Base-by-base conservation (phyloP, 1,140 invertebrate genomes). In the Drosophila chauvacae region DNA sequence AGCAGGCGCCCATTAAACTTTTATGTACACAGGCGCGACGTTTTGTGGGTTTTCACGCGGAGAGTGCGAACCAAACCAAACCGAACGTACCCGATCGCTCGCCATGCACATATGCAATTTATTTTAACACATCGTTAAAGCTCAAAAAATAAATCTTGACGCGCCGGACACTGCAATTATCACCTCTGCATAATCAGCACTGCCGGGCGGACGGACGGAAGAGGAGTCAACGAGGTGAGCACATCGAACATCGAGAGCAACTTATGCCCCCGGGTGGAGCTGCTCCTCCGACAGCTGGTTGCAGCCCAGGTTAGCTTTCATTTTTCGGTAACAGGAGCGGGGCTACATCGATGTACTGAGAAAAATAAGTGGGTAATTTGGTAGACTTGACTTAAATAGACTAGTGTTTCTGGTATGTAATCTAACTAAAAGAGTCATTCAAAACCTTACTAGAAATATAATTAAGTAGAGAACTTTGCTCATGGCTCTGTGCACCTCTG, bases 111-210 rank as follows among this genome's bases (percentile, higher is more conserved):
- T 81, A 90, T 90, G 85, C 85, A 90, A 90, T 90, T 90, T 90
- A 90, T 90, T 90, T 90, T 90, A 90, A 90, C 85, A 90, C 85
- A 90, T 90, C 85, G 85, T 90, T 90, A 90, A 90, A 81, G 86
- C 86, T 85, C 86, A 81, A 83, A 82, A 90, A 84, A 90, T 90
- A 90, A 90, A 90, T 90, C 85, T 90, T 90, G 85, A 90, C 85
- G 85, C 86, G 78, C 64, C 75, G 85, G 86, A 90, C 85, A 90
- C 86, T 90, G 85, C 85, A 90, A 90, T 90, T 90, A 90, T 90
- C 85, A 90, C 85, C 85, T 90, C 85, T 90, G 86, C 85, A 90
- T 90, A 90, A 90, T 90, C 85, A 90, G 84, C 65, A 56, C 66
- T 66, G 64, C 55, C 66, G 60, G 48, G 42, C 60, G n/a, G 41